A percentile compares a stretch with the other conserved stretches of the same genome.
These are phyloP conservation scores for Plectrocnemia conspersa DNA, from an alignment of 1,140 invertebrate species.

Conservation along the genomic window DNA sequence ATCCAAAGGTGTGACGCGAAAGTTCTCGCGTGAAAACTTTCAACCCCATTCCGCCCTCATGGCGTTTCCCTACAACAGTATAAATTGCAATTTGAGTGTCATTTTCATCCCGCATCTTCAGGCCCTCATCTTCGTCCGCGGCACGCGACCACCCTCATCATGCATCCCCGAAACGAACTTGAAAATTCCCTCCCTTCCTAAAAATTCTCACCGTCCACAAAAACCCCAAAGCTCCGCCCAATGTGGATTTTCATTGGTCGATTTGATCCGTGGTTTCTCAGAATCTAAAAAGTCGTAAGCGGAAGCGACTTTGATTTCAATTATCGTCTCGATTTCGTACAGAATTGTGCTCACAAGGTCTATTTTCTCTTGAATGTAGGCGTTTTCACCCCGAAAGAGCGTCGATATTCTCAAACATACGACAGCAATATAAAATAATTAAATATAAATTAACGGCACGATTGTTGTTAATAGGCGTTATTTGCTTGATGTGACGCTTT, in stretches of 20 bases:
- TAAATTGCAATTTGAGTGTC: background rate
- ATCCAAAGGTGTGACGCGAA: too few relatives aligned
- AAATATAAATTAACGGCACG: too few relatives aligned
- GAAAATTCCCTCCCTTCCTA: background rate
- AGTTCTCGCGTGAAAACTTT: too few relatives aligned
- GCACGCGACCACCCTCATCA: constrained; percentile 36
- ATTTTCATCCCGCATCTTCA: constrained; percentile 45
- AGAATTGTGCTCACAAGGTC: background rate
- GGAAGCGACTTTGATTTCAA: constrained; percentile 22
- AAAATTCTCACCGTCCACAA: background rate
- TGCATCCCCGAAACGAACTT: constrained; percentile 3
- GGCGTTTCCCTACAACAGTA: too few relatives aligned
- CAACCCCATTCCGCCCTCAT: too few relatives aligned
- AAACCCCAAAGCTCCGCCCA: constrained; percentile 5
- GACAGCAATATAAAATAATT: too few relatives aligned
- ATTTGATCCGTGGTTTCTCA: constrained; percentile 3
- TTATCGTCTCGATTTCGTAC: background rate
- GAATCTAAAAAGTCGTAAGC: constrained; percentile 24
- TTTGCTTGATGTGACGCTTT: too few relatives aligned
- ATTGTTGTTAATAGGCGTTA: too few relatives aligned
- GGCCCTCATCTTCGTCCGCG: constrained; percentile 36
- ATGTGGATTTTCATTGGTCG: constrained; percentile 41
- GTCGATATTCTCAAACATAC: constrained; percentile 39
- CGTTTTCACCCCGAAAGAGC: background rate
- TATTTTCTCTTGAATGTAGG: constrained; percentile 1